Base-by-base conservation (phyloP, 2,113 vertebrate genomes). In the Podilymbus podiceps region DNA sequence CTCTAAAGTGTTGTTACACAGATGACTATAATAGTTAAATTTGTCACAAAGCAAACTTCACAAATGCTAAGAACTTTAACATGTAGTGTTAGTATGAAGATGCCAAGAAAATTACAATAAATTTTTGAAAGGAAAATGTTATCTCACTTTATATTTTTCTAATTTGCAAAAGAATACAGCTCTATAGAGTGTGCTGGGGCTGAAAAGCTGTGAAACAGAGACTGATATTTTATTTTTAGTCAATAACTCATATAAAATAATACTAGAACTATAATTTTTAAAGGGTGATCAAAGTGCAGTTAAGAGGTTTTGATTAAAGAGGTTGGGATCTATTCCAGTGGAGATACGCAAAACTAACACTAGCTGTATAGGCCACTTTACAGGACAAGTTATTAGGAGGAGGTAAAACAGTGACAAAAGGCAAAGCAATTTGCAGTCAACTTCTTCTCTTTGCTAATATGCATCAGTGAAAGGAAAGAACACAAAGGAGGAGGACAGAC, bases 361-460 rank as follows among this genome's bases (percentile, higher is more conserved):
- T 25, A 8, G 0, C 46, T 77, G 8, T 71, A 19, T 40, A 42
- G 68, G 38, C 21, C 33, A 42, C 8, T 66, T 79, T 6, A 27
- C 0, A 0, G 23, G n/a, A 47, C 17, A 78, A 30, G 22, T 74
- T 86, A 42, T 15, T 38, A n/a, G 17, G n/a, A 82, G 24, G 6
- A 14, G 25, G 13, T 28, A 86, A 77, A 94, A 82, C 19, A 88
- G 38, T 28, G 47, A 86, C 47, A 96, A 91, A 96, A 90, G 22
- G 23, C 86, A 77, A 86, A 84, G 56, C 59, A 86, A 94, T 93
- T 90, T 94, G 64, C 83, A 92, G 72, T 88, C 85, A 81, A n/a
- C 38, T 73, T 33, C 55, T 71, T 46, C 42, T 52, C 50, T 60
- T 59, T 53, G n/a, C n/a, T 90, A 80, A 90, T 75, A 63, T 30